Evolutionary conservation across 2,113 vertebrate species (phyloP).

Genomic region (Pomatorhinus ruficollis): DNA sequence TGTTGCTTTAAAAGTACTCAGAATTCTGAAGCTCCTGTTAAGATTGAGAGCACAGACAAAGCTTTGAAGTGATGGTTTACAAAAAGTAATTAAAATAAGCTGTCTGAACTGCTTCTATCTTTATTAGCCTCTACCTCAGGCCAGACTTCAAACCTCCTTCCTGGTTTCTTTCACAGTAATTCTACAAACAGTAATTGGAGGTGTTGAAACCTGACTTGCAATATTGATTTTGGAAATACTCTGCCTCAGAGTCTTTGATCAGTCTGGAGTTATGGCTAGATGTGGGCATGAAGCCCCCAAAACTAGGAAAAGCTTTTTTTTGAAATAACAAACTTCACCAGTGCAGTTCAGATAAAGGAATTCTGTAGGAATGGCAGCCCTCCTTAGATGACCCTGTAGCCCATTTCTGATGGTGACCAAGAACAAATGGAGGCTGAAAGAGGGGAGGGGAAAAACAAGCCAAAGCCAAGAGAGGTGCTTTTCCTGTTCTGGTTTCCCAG

Average conservation of each 20-base stretch:
- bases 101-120: neutral
- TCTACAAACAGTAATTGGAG: neutral
- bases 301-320: neutral
- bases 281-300: neutral
- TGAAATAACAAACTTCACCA: neutral
- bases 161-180: neutral
- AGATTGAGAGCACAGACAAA: neutral
- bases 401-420: neutral
- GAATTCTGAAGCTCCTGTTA: neutral
- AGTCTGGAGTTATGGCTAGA: neutral
- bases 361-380: neutral
- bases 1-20: neutral
- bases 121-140: neutral
- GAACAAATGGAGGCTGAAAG: neutral
- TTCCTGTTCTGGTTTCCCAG: neutral
- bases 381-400: neutral
- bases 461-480: neutral
- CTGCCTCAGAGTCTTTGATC: neutral
- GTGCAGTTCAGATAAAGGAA: neutral
- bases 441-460: neutral
- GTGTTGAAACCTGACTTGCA: neutral
- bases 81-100: neutral
- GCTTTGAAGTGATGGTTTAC: neutral
- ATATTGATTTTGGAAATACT: neutral
- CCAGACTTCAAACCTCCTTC: neutral